A percentile compares a stretch with the other conserved stretches of the same genome.
Conservation (phyloP, 2,888 invertebrate species). For the Allolobophora icterica region DNA sequence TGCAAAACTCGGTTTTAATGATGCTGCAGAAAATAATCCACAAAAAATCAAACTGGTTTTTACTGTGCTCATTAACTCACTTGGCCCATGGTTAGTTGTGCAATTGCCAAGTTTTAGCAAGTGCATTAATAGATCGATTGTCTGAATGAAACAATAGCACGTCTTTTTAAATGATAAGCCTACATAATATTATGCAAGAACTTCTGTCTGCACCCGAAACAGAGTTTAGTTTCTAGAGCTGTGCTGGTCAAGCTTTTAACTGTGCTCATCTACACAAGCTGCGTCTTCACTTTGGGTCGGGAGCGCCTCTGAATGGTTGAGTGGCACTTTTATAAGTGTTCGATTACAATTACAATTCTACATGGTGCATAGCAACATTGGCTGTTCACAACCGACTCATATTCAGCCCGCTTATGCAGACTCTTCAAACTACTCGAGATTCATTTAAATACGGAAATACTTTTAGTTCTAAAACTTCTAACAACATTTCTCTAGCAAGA, state of each 20-base stretch:
- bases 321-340: too few species aligned
- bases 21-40: background rate
- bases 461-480: background rate
- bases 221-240: background rate
- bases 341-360: too few species aligned
- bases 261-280: background rate
- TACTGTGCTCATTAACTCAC: background rate
- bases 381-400: background rate
- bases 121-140: too few species aligned
- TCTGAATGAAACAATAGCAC: background rate
- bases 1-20: slow-evolving; percentile 1
- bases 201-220: background rate
- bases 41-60: background rate
- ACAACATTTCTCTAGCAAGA: background rate
- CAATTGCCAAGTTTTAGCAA: background rate
- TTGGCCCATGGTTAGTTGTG: background rate
- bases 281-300: too few species aligned
- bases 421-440: background rate
- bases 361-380: too few species aligned
- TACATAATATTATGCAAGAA: background rate
- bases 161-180: background rate
- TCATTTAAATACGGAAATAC: background rate
- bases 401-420: background rate
- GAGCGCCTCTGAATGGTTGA: background rate
- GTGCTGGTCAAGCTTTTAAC: too few species aligned